Percentiles rank a stretch among this genome's conserved stretches.
Conservation (phyloP, 2,888 invertebrate species). For the Lapara coniferarum region DNA sequence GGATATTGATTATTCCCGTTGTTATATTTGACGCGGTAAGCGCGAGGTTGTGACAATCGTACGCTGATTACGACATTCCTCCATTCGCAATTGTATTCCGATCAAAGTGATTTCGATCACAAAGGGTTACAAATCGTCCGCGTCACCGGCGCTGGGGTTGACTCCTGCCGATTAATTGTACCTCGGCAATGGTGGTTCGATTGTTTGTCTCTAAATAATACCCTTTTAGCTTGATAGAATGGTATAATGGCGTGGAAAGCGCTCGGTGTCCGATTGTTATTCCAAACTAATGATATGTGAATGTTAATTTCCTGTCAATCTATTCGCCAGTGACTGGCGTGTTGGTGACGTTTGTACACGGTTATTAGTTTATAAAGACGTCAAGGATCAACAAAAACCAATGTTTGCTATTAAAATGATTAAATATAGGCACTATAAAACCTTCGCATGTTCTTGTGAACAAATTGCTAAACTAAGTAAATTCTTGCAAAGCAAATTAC, state of each 20-base stretch:
- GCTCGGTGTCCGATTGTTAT: conserved; percentile 31
- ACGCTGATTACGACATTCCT: conserved; percentile 66
- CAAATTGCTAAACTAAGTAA: too few species aligned
- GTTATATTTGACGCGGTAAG: conserved; percentile 37
- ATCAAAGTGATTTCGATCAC: conserved; percentile 75
- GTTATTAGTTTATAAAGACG: too few species aligned
- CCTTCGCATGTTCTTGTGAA: too few species aligned
- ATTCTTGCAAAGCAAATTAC: too few species aligned
- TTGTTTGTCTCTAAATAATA: conserved; percentile 49
- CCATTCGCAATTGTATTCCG: conserved; percentile 60
- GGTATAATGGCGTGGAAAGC: conserved; percentile 36
- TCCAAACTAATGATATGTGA: conserved; percentile 29
- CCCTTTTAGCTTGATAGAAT: conserved; percentile 37
- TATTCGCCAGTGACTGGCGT: not conserved
- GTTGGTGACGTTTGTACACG: conserved; percentile 9
- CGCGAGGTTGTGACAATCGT: conserved; percentile 57
- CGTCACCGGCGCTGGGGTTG: conserved; percentile 58
- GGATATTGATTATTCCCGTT: conserved; percentile 23
- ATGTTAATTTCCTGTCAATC: conserved; percentile 22
- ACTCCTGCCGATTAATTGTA: conserved; percentile 66
- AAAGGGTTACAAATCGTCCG: conserved; percentile 73
- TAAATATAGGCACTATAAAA: too few species aligned
- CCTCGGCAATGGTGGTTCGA: conserved; percentile 47
- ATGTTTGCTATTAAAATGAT: too few species aligned
- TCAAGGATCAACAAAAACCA: too few species aligned